These are phyloP conservation scores for Drosophila ustulata DNA, from an alignment of 2,888 invertebrate species.

Conservation along the genomic window DNA sequence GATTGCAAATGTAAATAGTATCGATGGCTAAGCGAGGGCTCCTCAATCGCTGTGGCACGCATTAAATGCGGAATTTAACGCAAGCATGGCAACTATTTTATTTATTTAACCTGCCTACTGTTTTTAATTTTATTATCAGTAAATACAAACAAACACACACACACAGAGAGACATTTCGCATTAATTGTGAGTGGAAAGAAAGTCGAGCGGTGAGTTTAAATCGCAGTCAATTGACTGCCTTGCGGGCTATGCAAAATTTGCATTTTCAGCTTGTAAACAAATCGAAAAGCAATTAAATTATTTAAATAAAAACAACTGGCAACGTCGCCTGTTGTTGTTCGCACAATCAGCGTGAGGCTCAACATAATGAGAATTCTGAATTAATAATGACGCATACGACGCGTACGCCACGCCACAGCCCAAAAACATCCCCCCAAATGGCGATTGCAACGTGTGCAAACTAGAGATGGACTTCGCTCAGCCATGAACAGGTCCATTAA, in stretches of 20 bases:
- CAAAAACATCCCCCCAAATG: neutral
- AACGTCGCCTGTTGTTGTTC: conserved; percentile 17
- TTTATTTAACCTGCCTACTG: conserved; percentile 40
- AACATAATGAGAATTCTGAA: conserved; percentile 75
- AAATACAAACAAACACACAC: conserved; percentile 14
- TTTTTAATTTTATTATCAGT: conserved; percentile 70
- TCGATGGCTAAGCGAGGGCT: conserved; percentile 23
- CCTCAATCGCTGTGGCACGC: neutral
- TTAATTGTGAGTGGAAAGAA: conserved; percentile 42
- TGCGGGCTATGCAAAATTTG: conserved; percentile 70
- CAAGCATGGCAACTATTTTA: conserved; percentile 35
- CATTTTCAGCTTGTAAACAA: conserved; percentile 78
- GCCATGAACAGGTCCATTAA: conserved; percentile 4
- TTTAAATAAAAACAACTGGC: conserved; percentile 76
- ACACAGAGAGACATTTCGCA: conserved; percentile 49
- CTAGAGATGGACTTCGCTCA: conserved; percentile 44
- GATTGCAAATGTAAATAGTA: conserved; percentile 73
- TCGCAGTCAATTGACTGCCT: conserved; percentile 77
- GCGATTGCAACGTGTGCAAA: conserved; percentile 3
- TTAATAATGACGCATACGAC: conserved; percentile 69
- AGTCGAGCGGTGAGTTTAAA: conserved; percentile 49
- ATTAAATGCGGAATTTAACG: conserved; percentile 27
- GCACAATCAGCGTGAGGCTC: conserved; percentile 52
- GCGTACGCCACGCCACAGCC: conserved; percentile 13
- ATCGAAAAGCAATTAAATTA: conserved; percentile 81